phyloP scores from a whole-genome alignment of 1,140 invertebrate genomes.

The Eciton burchellii region DNA sequence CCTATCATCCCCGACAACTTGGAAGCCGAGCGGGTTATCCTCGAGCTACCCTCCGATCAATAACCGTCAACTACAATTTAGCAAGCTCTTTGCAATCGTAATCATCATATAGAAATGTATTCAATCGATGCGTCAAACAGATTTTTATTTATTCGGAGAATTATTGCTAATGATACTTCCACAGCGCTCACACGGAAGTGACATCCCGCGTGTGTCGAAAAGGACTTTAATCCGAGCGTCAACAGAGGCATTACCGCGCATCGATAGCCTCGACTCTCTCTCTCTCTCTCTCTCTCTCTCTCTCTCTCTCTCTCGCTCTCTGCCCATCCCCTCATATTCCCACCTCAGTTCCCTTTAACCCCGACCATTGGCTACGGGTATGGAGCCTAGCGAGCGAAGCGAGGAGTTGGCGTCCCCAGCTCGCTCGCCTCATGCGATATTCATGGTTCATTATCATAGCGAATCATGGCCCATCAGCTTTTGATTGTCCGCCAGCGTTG shows the following conservation, averaged over 20 bases:
- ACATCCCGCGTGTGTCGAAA: conserved; percentile 64
- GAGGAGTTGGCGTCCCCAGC: conserved; percentile 83
- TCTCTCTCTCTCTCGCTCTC: conserved; percentile 45
- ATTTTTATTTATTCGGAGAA: conserved; percentile 45
- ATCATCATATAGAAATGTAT: not conserved
- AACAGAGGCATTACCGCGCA: conserved; percentile 76
- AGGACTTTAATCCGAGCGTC: conserved; percentile 77
- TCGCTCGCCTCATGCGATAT: conserved; percentile 84
- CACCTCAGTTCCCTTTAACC: conserved; percentile 76
- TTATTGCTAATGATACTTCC: conserved; percentile 51
- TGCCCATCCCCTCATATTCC: conserved; percentile 70
- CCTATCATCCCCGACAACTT: not conserved
- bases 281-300: conserved; percentile 35
- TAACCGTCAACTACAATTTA: conserved; percentile 5
- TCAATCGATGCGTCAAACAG: not conserved
- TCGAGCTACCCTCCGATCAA: not conserved
- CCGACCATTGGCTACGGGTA: conserved; percentile 69
- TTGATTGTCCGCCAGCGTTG: conserved; percentile 85
- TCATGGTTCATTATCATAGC: conserved; percentile 86
- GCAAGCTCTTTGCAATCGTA: conserved; percentile 16
- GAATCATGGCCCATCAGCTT: conserved; percentile 86
- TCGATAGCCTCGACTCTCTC: conserved; percentile 59
- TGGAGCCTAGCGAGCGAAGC: conserved; percentile 77
- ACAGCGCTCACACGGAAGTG: conserved; percentile 20
- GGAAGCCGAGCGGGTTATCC: not conserved